Conservation (phyloP, 2,113 vertebrate species). For the Cynoglossus semilaevis region DNA sequence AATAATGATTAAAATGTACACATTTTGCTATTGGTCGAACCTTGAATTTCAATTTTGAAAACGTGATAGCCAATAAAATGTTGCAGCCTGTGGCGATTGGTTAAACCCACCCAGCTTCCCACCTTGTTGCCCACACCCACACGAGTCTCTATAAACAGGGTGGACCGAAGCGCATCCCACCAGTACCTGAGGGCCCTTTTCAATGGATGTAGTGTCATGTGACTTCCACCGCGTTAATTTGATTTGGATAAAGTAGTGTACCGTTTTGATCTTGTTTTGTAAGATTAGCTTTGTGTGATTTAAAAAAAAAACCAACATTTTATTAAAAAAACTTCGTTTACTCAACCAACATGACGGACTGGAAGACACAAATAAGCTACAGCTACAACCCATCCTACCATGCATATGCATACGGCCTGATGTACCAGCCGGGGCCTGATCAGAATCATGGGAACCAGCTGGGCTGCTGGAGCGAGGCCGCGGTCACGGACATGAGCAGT, state of each 20-base stretch:
- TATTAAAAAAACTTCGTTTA: too few species aligned
- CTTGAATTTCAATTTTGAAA: background rate
- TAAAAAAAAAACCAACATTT: too few species aligned
- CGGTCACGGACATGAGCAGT: conserved; percentile 19
- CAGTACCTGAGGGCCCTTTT: too few species aligned
- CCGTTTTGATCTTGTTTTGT: too few species aligned
- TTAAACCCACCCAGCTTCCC: conserved; percentile 19
- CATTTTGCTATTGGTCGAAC: background rate
- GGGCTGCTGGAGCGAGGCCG: conserved; percentile 46
- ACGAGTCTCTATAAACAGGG: conserved; percentile 32
- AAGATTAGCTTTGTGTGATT: too few species aligned
- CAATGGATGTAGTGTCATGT: background rate
- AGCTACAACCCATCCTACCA: conserved; percentile 69
- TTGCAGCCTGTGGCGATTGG: conserved; percentile 30
- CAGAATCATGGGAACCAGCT: conserved; percentile 49
- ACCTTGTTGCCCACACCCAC: conserved; percentile 35
- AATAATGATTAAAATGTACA: background rate
- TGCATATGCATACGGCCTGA: conserved; percentile 65
- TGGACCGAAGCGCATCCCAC: fast-evolving
- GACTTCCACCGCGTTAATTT: background rate
- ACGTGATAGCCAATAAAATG: background rate
- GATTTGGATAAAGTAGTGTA: too few species aligned
- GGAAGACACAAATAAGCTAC: conserved; percentile 69
- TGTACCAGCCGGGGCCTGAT: conserved; percentile 63
- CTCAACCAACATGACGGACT: conserved; percentile 67